Evolutionary conservation across 2,888 invertebrate genomes (phyloP), one percentile per base, ranked within the genome.

Genomic region (Pantelozetes paolii): DNA sequence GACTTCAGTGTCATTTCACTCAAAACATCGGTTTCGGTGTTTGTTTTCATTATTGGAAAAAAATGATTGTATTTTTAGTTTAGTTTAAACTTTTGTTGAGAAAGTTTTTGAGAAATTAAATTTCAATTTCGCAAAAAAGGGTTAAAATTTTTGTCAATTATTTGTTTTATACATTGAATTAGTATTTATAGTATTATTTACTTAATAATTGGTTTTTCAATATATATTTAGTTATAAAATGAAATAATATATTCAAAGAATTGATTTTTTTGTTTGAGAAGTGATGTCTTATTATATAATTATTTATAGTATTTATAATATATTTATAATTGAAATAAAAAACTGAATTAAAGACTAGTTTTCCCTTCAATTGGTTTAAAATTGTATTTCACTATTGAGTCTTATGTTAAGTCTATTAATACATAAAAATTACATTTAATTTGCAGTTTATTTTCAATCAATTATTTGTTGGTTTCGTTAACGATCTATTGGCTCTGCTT

Each of bases 331-430:
- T 11, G 6, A 45, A 45, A 45, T 45, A 45, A 18, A 45, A 45
- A 45, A 45, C 18, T 45, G 11, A 45, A 45, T 45, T 2, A 45
- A 45, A 11, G 45, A 13, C 45, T 45, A 45, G 8, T 18, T 45
- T 45, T 6, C 15, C 15, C n/a, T n/a, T n/a, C n/a, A n/a, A 45
- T 15, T 15, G 15, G 15, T 57, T 30, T 28, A 13, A 28, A 57
- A 28, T 57, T 40, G 40, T 28, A 23, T 64, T 64, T 64, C 64
- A 64, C 64, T 64, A 64, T 64, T 54, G 28, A 64, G 64, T 64
- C 64, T 64, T 64, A 20, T 11, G n/a, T 36, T 8, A 8, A 36
- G 6, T 8, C 6, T 36, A 57, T 57, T 57, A 30, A 28, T 57
- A 57, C 57, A 54, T 54, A 54, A 54, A 57, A 18, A 62, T 62